Conservation (phyloP, 1,140 invertebrate genomes). For the Drosophila kohkoa region DNA sequence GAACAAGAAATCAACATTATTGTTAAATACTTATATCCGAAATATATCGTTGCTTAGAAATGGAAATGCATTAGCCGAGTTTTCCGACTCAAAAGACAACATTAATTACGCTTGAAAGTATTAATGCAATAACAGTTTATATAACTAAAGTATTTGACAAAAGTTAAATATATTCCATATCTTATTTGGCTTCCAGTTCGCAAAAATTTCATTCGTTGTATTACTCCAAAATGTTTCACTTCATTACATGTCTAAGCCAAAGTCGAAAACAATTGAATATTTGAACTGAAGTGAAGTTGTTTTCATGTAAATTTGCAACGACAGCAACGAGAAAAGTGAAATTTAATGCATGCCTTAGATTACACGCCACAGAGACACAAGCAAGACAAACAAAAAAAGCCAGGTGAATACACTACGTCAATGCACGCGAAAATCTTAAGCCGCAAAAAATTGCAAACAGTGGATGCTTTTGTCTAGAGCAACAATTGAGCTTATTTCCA, state of each 20-base stretch:
- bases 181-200: too few relatives aligned
- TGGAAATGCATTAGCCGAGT: too few relatives aligned
- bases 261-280: slow-evolving; percentile 36
- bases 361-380: slow-evolving; percentile 52
- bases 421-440: slow-evolving; percentile 21
- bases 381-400: background rate
- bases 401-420: slow-evolving; percentile 9
- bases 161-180: too few relatives aligned
- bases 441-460: slow-evolving; percentile 21
- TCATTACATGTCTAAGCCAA: too few relatives aligned
- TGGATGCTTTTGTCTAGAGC: slow-evolving; percentile 36
- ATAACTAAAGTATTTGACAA: too few relatives aligned
- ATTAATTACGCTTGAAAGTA: too few relatives aligned
- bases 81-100: too few relatives aligned
- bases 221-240: too few relatives aligned
- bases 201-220: too few relatives aligned
- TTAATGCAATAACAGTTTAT: too few relatives aligned
- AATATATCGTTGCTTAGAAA: too few relatives aligned
- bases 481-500: slow-evolving; percentile 54
- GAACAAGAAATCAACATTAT: background rate
- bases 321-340: slow-evolving; percentile 65
- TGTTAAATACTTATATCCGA: background rate
- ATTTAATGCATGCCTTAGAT: slow-evolving; percentile 66
- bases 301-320: slow-evolving; percentile 53
- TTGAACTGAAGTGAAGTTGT: slow-evolving; percentile 43